Conservation (phyloP, 2,113 vertebrate species). For the Dicentrarchus labrax region DNA sequence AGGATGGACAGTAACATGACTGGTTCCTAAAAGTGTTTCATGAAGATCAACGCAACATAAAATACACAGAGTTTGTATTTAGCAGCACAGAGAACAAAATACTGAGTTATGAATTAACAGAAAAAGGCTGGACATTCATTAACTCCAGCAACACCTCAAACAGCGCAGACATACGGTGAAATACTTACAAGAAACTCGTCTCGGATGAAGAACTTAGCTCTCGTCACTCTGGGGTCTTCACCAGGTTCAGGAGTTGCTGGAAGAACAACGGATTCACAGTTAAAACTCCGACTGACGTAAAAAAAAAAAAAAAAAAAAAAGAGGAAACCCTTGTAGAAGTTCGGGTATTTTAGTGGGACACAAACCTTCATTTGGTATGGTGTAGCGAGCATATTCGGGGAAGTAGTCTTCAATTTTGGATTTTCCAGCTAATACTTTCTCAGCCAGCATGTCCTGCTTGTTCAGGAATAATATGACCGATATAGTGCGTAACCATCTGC, state of each 20-base stretch:
- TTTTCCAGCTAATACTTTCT: slow-evolving; percentile 99
- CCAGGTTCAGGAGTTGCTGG: slow-evolving; percentile 95
- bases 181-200: slow-evolving; percentile 96
- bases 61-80: background rate
- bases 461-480: slow-evolving; percentile 99
- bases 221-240: slow-evolving; percentile 97
- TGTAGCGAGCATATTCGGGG: slow-evolving; percentile 96
- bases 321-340: background rate
- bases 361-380: slow-evolving; percentile 97
- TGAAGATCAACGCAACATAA: slow-evolving; percentile 11
- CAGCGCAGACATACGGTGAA: background rate
- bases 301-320: no score
- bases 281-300: background rate
- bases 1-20: no score
- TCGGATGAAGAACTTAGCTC: slow-evolving; percentile 99
- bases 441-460: slow-evolving; percentile 99
- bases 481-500: slow-evolving; percentile 98
- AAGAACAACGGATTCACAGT: slow-evolving; percentile 26
- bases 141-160: slow-evolving; percentile 11
- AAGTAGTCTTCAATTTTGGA: slow-evolving; percentile 99
- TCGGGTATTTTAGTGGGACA: accelerated
- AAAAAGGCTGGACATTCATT: background rate
- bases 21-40: background rate
- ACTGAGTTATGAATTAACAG: slow-evolving; percentile 8
- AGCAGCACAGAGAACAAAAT: background rate